These are phyloP conservation scores for Prochilodus magdalenae DNA, from an alignment of 2,113 vertebrate species.

Conservation along the genomic window DNA sequence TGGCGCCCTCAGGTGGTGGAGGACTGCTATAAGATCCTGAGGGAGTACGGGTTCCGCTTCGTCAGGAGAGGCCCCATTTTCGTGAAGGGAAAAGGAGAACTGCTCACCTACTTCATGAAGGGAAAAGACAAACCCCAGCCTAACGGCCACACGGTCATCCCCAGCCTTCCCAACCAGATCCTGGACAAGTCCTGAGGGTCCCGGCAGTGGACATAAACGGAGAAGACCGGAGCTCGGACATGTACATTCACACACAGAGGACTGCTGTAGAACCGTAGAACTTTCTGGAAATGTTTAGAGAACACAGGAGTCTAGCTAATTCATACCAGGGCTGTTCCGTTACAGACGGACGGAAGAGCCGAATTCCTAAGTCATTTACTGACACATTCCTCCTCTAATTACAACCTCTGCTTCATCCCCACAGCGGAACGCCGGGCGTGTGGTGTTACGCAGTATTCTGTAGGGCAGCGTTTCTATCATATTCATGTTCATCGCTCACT, in stretches of 20 bases:
- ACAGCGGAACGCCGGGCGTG: too few species aligned
- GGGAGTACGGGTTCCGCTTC: conserved; percentile 92
- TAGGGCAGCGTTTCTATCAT: too few species aligned
- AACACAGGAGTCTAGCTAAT: neutral
- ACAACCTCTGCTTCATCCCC: too few species aligned
- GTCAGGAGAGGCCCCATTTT: conserved; percentile 90
- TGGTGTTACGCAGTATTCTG: too few species aligned
- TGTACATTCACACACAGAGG: neutral
- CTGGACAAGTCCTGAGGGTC: conserved; percentile 79
- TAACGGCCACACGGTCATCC: conserved; percentile 71
- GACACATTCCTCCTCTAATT: too few species aligned
- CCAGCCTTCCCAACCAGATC: conserved; percentile 89
- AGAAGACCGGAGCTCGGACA: neutral
- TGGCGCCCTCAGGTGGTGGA: conserved; percentile 88
- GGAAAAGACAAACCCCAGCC: conserved; percentile 85
- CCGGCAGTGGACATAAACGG: neutral
- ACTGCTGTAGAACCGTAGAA: neutral
- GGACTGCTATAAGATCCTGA: conserved; percentile 89
- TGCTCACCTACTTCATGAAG: conserved; percentile 95
- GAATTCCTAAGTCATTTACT: too few species aligned
- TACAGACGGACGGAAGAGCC: too few species aligned
- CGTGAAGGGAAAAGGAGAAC: conserved; percentile 95
- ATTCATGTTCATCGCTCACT: too few species aligned
- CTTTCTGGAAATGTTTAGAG: neutral
- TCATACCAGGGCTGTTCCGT: neutral